These are phyloP conservation scores for Phalanger gymnotis DNA, from an alignment of 2,797 vertebrate genomes.

Conservation along the genomic window DNA sequence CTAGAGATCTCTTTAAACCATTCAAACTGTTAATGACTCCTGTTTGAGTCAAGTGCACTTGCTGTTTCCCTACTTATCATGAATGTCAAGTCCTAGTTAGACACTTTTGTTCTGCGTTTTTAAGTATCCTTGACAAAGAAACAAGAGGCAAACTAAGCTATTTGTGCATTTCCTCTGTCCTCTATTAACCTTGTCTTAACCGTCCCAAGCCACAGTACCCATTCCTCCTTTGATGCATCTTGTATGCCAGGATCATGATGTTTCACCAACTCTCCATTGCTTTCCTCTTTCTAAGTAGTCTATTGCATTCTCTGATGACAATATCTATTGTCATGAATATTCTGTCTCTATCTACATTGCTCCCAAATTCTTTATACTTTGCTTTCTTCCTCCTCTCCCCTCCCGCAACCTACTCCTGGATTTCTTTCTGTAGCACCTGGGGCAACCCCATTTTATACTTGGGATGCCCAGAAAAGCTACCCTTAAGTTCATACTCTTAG, in stretches of 20 bases:
- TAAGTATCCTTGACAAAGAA: not conserved
- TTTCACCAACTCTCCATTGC: not conserved
- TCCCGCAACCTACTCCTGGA: not conserved
- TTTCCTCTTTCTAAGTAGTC: not conserved
- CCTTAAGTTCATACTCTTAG: not conserved
- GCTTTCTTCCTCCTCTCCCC: not conserved
- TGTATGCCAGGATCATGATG: not conserved
- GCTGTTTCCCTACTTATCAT: not conserved
- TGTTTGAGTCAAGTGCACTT: not conserved
- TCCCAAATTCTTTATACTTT: not conserved
- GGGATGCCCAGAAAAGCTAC: not conserved
- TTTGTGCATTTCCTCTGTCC: not conserved
- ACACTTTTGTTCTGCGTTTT: not conserved
- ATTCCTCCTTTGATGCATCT: not conserved
- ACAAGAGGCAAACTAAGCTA: not conserved
- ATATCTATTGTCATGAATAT: not conserved
- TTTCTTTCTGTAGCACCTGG: not conserved
- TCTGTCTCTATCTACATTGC: not conserved
- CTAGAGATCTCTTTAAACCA: too few species aligned
- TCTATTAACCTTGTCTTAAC: not conserved
- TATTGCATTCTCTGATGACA: not conserved
- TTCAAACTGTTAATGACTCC: too few species aligned
- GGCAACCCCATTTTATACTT: not conserved
- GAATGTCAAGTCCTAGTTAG: not conserved
- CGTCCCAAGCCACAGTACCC: not conserved